These are phyloP conservation scores for Rhinopomastus cyanomelas DNA, from an alignment of 2,113 vertebrate genomes.

Conservation along the genomic window DNA sequence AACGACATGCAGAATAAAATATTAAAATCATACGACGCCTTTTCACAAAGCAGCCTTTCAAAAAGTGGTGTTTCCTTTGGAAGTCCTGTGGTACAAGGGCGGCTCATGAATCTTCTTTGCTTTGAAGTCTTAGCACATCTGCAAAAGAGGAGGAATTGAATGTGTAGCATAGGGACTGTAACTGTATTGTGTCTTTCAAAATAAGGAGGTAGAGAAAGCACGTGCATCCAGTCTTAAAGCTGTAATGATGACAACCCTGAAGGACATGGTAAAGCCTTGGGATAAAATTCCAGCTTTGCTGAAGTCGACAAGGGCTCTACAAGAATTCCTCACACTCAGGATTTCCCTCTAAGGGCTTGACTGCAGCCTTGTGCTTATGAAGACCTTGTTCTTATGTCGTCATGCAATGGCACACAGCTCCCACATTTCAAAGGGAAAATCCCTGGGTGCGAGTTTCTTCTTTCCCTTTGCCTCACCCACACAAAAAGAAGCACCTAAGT, in stretches of 20 bases:
- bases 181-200: slow-evolving; percentile 20
- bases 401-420: not conserved
- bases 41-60: not conserved
- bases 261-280: not conserved
- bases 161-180: not conserved
- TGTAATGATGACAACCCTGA: not conserved
- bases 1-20: slow-evolving; percentile 2
- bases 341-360: not conserved
- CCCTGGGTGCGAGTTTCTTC: not conserved
- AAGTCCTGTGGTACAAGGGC: not conserved
- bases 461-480: not conserved
- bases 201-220: not conserved
- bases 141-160: slow-evolving; percentile 15
- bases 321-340: not conserved
- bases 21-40: not conserved
- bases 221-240: not conserved
- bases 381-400: not conserved
- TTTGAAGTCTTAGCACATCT: slow-evolving; percentile 32
- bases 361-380: not conserved
- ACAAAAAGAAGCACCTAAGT: not conserved
- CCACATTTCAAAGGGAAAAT: not conserved
- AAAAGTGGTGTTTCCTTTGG: slow-evolving; percentile 19
- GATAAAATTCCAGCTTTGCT: slow-evolving; percentile 1
- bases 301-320: not conserved
- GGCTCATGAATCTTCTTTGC: slow-evolving; percentile 1